These are phyloP conservation scores for Caenorhabditis zanzibari DNA, from an alignment of 2,888 invertebrate species.

Conservation along the genomic window DNA sequence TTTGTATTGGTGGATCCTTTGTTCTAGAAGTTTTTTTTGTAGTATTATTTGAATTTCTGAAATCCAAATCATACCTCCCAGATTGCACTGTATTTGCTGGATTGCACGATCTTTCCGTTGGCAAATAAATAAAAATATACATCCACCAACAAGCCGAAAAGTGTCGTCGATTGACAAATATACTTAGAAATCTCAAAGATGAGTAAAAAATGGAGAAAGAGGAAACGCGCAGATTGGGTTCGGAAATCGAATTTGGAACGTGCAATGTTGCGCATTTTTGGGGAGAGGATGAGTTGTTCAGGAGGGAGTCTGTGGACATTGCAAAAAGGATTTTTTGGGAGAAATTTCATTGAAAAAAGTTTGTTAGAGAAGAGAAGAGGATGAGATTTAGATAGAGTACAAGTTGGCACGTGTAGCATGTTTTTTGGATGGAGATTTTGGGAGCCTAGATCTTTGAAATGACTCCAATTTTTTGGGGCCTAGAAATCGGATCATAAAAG, in stretches of 20 bases:
- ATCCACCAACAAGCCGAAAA: neutral
- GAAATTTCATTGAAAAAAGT: slow-evolving; percentile 26
- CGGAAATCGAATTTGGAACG: slow-evolving; percentile 66
- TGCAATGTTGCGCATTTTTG: slow-evolving; percentile 62
- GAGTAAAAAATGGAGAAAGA: slow-evolving; percentile 28
- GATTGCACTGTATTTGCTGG: slow-evolving; percentile 44
- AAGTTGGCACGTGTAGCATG: slow-evolving; percentile 7
- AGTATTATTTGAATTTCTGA: neutral
- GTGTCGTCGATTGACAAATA: slow-evolving; percentile 27
- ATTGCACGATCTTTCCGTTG: slow-evolving; percentile 42
- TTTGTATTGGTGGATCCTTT: neutral
- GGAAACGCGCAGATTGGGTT: slow-evolving; percentile 50
- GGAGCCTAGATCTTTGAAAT: too few relatives aligned
- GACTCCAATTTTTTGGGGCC: too few relatives aligned
- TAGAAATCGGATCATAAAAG: too few relatives aligned
- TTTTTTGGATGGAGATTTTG: neutral
- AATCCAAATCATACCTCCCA: slow-evolving; percentile 2
- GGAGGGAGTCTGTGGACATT: slow-evolving; percentile 26
- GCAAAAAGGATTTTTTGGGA: slow-evolving; percentile 30
- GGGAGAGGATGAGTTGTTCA: slow-evolving; percentile 5
- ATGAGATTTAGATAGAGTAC: slow-evolving; percentile 13
- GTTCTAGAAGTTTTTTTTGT: slow-evolving; percentile 8
- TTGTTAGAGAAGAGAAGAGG: slow-evolving; percentile 7
- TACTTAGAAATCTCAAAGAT: slow-evolving; percentile 53
- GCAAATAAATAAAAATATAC: slow-evolving; percentile 16